These are phyloP conservation scores for Todiramphus chloris DNA, from an alignment of 2,113 vertebrate species.

Conservation along the genomic window DNA sequence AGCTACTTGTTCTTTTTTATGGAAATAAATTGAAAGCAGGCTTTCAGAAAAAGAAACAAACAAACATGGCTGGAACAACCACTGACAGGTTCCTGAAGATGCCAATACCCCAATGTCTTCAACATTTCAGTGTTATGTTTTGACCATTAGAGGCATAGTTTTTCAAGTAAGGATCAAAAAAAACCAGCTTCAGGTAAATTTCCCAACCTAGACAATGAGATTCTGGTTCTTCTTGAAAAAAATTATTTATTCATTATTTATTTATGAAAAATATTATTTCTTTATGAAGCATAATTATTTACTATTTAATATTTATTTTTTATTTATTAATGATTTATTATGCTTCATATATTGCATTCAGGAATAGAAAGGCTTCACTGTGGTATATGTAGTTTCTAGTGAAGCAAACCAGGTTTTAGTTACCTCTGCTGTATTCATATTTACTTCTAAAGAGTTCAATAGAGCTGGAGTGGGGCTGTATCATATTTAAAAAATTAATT, in stretches of 20 bases:
- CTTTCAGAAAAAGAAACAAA: constrained; percentile 41
- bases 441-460: constrained; percentile 12
- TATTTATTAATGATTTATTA: too few relatives aligned
- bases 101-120: constrained; percentile 69
- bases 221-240: constrained; percentile 70
- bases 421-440: not conserved
- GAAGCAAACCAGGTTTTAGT: not conserved
- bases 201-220: constrained; percentile 73
- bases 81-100: constrained; percentile 48
- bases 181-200: constrained; percentile 52
- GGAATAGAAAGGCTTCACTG: not conserved
- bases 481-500: constrained; percentile 12
- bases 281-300: too few relatives aligned
- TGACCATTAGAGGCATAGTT: constrained; percentile 71
- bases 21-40: constrained; percentile 75
- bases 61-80: constrained; percentile 17
- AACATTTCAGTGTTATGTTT: constrained; percentile 75
- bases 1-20: constrained; percentile 46
- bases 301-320: too few relatives aligned
- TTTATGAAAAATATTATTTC: too few relatives aligned
- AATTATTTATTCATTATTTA: constrained; percentile 56
- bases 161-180: constrained; percentile 77
- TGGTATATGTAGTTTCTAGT: not conserved
- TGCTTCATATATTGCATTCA: not conserved
- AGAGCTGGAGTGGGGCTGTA: not conserved